A percentile compares a stretch with the other conserved stretches of the same genome.
phyloP scores from a whole-genome alignment of 2,888 invertebrate species.

The Limnephilus rhombicus region DNA sequence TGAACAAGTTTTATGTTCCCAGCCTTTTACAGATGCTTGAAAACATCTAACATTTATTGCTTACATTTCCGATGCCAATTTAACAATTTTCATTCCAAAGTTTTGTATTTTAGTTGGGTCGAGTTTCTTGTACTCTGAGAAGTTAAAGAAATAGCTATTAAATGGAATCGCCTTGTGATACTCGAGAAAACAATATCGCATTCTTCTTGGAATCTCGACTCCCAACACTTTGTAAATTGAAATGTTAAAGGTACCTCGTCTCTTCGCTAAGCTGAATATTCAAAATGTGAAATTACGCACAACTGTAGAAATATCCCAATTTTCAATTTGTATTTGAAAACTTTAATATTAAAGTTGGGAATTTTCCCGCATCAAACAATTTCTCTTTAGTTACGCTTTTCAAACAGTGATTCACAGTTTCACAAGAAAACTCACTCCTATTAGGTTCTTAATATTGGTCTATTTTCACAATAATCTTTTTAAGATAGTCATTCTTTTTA shows the following conservation, averaged over 20 bases:
- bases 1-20: background rate
- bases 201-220: background rate
- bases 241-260: background rate
- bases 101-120: background rate
- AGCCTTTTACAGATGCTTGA: background rate
- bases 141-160: background rate
- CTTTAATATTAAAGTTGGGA: background rate
- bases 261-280: background rate
- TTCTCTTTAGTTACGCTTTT: background rate
- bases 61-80: background rate
- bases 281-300: constrained; percentile 23
- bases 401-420: background rate
- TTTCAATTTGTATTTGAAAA: background rate
- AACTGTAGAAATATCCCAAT: background rate
- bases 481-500: no score
- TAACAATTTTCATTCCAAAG: background rate
- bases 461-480: no score
- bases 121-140: background rate
- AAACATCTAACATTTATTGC: background rate
- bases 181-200: background rate
- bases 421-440: background rate
- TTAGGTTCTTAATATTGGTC: no score
- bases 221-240: background rate
- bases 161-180: background rate
- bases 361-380: background rate